phyloP scores from a whole-genome alignment of 1,140 invertebrate genomes.

The Bombus confusus region DNA sequence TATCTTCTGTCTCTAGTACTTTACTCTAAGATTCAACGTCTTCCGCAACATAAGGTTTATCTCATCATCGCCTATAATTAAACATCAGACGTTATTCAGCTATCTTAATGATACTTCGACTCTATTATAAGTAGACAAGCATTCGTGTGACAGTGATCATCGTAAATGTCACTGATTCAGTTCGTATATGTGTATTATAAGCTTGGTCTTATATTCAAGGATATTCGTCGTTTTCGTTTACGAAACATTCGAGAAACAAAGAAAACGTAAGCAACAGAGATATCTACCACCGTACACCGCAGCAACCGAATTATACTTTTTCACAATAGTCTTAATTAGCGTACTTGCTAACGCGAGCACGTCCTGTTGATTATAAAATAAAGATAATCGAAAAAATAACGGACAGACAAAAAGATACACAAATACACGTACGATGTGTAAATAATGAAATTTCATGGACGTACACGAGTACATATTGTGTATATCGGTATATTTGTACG shows the following conservation, averaged over 20 bases:
- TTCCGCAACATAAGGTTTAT: conserved; percentile 12
- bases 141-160: background rate
- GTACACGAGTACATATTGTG: background rate
- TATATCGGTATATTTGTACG: background rate
- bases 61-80: background rate
- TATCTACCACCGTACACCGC: background rate
- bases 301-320: background rate
- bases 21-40: background rate
- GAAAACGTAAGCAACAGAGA: background rate
- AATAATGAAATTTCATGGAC: background rate
- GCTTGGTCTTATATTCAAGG: background rate
- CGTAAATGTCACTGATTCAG: background rate
- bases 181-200: background rate
- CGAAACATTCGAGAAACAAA: background rate
- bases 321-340: background rate
- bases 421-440: background rate
- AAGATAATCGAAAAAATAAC: background rate
- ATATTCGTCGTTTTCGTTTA: background rate
- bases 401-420: background rate
- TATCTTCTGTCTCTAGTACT: background rate
- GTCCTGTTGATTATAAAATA: background rate
- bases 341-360: background rate
- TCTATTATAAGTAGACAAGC: background rate
- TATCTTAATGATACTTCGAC: background rate
- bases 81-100: background rate